Percentiles rank a stretch among this genome's conserved stretches.
phyloP scores from a whole-genome alignment of 2,113 vertebrate genomes.

The Epinephelus fuscoguttatus region DNA sequence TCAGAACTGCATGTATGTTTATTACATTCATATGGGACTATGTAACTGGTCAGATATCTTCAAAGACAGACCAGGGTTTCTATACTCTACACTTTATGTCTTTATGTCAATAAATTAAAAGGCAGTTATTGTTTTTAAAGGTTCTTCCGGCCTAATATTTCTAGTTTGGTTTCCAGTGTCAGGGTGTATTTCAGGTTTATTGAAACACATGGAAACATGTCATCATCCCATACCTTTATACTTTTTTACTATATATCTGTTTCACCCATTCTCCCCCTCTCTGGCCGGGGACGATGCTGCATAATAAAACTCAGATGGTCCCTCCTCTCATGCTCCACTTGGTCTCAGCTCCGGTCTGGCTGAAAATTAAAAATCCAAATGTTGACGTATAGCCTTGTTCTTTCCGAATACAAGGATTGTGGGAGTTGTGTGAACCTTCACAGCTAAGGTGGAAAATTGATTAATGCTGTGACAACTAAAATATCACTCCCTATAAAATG shows the following conservation, averaged over 20 bases:
- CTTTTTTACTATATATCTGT: slow-evolving; percentile 8
- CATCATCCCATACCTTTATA: not conserved
- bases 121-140: not conserved
- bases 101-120: not conserved
- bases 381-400: slow-evolving; percentile 6
- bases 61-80: not conserved
- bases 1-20: slow-evolving; percentile 19
- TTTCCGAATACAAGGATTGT: slow-evolving; percentile 14
- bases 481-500: not conserved
- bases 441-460: slow-evolving; percentile 12
- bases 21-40: not conserved
- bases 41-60: not conserved
- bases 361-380: slow-evolving; percentile 26
- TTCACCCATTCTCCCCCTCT: slow-evolving; percentile 1
- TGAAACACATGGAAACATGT: not conserved
- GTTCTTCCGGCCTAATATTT: not conserved
- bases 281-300: not conserved
- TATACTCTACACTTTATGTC: not conserved
- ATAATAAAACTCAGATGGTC: slow-evolving; percentile 37
- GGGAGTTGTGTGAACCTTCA: slow-evolving; percentile 27
- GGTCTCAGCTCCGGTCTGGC: slow-evolving; percentile 30
- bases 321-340: slow-evolving; percentile 35
- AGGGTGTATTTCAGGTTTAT: slow-evolving; percentile 12
- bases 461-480: slow-evolving; percentile 5
- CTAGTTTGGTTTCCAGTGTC: not conserved